A percentile compares a stretch with the other conserved stretches of the same genome.
Evolutionary conservation across 2,113 vertebrate species (phyloP).

Genomic region (Arizona elegans): DNA sequence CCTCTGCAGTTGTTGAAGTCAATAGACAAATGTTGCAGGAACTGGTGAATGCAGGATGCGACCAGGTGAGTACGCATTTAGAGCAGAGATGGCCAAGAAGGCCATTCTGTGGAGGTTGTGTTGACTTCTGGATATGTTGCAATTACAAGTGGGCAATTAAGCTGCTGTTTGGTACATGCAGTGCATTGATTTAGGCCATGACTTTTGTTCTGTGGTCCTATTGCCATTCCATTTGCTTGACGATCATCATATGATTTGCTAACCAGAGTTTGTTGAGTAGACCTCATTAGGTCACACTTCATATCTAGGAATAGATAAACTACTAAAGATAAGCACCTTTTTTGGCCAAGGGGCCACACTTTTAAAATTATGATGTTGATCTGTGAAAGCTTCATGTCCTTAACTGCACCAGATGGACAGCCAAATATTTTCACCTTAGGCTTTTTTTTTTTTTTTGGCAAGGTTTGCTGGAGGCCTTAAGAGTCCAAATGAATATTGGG

Average conservation of each 20-base stretch:
- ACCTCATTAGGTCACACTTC: not conserved
- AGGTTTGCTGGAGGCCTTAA: not conserved
- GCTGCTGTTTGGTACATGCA: rapidly evolving
- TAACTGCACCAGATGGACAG: not conserved
- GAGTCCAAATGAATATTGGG: not conserved
- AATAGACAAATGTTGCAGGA: slow-evolving; percentile 98
- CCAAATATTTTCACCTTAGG: not conserved
- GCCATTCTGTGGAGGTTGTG: not conserved
- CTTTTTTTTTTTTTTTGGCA: not conserved
- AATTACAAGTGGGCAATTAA: not conserved
- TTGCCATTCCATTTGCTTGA: not conserved
- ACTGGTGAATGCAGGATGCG: slow-evolving; percentile 92
- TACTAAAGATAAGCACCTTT: not conserved
- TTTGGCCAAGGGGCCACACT: not conserved
- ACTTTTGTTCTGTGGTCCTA: not conserved
- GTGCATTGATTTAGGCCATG: not conserved
- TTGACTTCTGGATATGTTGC: not conserved
- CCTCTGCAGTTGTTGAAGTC: slow-evolving; percentile 79
- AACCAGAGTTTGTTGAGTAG: not conserved
- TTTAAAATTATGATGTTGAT: not conserved
- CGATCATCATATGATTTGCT: not conserved
- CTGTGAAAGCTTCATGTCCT: not conserved
- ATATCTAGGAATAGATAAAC: not conserved
- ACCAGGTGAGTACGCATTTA: slow-evolving; percentile 79
- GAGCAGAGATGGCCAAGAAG: not conserved